Conservation (phyloP, 2,888 invertebrate species). For the Phaonia tiefii region DNA sequence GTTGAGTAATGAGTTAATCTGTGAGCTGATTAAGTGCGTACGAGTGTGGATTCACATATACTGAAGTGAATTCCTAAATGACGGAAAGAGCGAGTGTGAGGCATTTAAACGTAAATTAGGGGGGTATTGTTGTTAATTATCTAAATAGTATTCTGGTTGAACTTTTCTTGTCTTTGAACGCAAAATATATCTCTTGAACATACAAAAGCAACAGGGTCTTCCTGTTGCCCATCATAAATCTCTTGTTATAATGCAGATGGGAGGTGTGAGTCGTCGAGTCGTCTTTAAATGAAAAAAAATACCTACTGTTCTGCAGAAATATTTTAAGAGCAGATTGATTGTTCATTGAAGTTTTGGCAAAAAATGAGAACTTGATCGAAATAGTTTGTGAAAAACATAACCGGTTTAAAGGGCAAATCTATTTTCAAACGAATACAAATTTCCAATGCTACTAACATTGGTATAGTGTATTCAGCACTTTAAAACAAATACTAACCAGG, state of each 20-base stretch:
- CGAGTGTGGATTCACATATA: slow-evolving; percentile 31
- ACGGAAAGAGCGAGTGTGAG: slow-evolving; percentile 28
- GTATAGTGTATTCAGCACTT: too few relatives aligned
- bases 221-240: slow-evolving; percentile 42
- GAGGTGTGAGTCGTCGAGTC: background rate
- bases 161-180: slow-evolving; percentile 18
- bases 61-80: too few relatives aligned
- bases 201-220: slow-evolving; percentile 26
- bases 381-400: background rate
- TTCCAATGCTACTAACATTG: too few relatives aligned
- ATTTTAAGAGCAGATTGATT: slow-evolving; percentile 37
- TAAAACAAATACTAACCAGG: too few relatives aligned
- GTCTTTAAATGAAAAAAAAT: slow-evolving; percentile 35
- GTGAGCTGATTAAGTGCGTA: slow-evolving; percentile 76
- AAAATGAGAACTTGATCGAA: slow-evolving; percentile 6
- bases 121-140: slow-evolving; percentile 45
- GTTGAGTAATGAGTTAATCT: slow-evolving; percentile 80
- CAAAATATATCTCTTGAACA: slow-evolving; percentile 6
- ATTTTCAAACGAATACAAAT: too few relatives aligned
- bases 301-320: too few relatives aligned
- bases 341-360: slow-evolving; percentile 20
- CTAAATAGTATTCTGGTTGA: slow-evolving; percentile 19
- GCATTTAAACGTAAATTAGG: slow-evolving; percentile 63
- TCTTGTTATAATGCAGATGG: slow-evolving; percentile 13
- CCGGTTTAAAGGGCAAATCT: background rate